Conservation (phyloP, 2,888 invertebrate species). For the Nematopogon swammerdamellus region DNA sequence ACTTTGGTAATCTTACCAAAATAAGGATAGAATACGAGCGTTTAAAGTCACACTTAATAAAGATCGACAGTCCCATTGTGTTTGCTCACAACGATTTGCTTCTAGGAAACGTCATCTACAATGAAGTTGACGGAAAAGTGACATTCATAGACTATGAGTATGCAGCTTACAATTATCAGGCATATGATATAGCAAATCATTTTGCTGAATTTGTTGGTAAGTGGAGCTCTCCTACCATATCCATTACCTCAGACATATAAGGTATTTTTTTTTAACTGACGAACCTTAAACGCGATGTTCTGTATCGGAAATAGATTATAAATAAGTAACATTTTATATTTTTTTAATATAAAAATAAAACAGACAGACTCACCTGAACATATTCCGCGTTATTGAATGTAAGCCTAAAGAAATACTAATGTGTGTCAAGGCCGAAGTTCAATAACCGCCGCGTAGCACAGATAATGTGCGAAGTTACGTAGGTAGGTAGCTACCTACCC, state of each 20-base stretch:
- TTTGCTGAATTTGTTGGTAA: conserved; percentile 95
- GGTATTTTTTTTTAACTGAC: no score
- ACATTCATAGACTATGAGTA: conserved; percentile 98
- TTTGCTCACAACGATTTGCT: conserved; percentile 98
- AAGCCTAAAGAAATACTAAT: no score
- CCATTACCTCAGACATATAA: neutral
- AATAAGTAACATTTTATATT: conserved; percentile 4
- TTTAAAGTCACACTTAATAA: conserved; percentile 61
- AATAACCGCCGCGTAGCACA: no score
- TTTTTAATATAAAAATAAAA: conserved; percentile 1
- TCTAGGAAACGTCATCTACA: conserved; percentile 89
- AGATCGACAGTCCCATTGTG: conserved; percentile 73
- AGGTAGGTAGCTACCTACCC: no score
- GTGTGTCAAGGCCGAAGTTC: no score
- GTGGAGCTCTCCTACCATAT: conserved; percentile 18
- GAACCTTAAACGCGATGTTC: no score
- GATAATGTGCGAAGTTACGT: no score
- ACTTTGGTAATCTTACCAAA: conserved; percentile 63
- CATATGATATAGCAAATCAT: conserved; percentile 96
- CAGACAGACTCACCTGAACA: neutral
- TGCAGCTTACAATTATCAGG: conserved; percentile 89
- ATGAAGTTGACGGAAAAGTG: conserved; percentile 63
- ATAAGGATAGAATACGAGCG: conserved; percentile 67
- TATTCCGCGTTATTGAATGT: no score
- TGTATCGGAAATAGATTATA: no score